Evolutionary conservation across 1,140 invertebrate species (phyloP).

Genomic region (Drosophila eugracilis): DNA sequence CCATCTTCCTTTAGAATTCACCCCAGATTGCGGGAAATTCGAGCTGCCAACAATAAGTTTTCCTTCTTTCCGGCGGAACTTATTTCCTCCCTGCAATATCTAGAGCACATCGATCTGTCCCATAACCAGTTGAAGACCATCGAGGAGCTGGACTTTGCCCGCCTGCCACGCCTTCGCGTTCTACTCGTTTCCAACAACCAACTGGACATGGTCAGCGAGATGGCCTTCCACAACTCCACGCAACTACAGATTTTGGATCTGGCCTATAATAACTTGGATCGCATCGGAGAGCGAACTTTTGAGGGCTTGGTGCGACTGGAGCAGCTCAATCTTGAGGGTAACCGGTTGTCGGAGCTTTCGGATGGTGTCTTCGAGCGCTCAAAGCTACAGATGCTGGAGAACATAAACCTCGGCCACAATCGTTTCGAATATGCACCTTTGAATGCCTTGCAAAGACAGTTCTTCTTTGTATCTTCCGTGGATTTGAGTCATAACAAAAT

Average conservation of each 20-base stretch:
- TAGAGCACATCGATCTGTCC: slow-evolving; percentile 91
- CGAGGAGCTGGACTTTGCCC: slow-evolving; percentile 93
- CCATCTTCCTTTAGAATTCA: slow-evolving; percentile 93
- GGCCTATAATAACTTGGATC: slow-evolving; percentile 90
- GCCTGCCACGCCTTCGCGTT: slow-evolving; percentile 89
- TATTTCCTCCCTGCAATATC: slow-evolving; percentile 89
- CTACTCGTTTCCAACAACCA: slow-evolving; percentile 90
- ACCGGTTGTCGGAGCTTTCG: slow-evolving; percentile 90
- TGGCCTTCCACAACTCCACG: slow-evolving; percentile 95
- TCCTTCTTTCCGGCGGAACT: slow-evolving; percentile 93
- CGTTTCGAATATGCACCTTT: slow-evolving; percentile 91
- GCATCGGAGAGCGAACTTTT: slow-evolving; percentile 92
- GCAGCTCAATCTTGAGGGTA: slow-evolving; percentile 90
- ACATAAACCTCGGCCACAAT: slow-evolving; percentile 92
- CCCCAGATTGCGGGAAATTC: slow-evolving; percentile 89
- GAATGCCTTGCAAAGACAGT: slow-evolving; percentile 92
- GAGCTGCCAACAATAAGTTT: slow-evolving; percentile 90
- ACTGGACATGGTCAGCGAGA: slow-evolving; percentile 92
- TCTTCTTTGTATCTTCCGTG: slow-evolving; percentile 91
- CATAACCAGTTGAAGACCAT: slow-evolving; percentile 91
- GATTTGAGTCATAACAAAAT: slow-evolving; percentile 93
- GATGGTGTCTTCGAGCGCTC: slow-evolving; percentile 93
- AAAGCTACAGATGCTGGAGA: slow-evolving; percentile 91
- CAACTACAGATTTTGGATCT: slow-evolving; percentile 93
- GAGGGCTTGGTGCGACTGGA: slow-evolving; percentile 92